Evolutionary conservation across 2,888 invertebrate genomes (phyloP), one percentile per base, ranked within the genome.

Genomic region (Holacanthella duospinosa): DNA sequence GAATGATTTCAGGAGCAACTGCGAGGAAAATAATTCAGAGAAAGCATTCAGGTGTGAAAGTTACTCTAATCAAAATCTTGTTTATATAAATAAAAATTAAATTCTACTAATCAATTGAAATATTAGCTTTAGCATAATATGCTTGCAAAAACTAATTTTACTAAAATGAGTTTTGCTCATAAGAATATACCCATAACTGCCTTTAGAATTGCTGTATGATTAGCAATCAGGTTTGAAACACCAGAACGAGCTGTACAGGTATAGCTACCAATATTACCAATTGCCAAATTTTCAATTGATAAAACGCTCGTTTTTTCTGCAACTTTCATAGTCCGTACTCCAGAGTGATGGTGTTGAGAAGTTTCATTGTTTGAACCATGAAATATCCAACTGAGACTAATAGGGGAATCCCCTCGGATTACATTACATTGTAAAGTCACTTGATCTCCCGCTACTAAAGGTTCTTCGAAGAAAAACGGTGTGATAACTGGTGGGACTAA

Each of bases 211-310:
- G 71, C 68, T 1, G 73, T 69, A 29, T 69, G 66, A 59, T 69
- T 71, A 43, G 84, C 82, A n/a, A n/a, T n/a, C n/a, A n/a, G n/a
- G 68, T 79, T 79, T 74, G 88, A 89, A 64, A 87, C 88, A 71
- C 81, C 81, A 77, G 88, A 88, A 74, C 79, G 80, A 67, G 84
- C 87, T 68, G 82, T 80, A 76, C 88, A 88, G 64, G 85, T 86
- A 76, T 86, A 88, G 71, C 84, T 82, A 25, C 79, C 79, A 44
- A 60, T 28, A 55, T 65, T 54, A 12, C 60, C 58, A 74, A 74
- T 66, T 76, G 74, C 64, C 4, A 75, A 75, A 25, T 75, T 68
- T 44, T 75, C 75, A n/a, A 88, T 86, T 79, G 77, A 80, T 76
- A 78, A 73, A 53, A 84, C 82, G 73, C 83, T 84, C 74, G 83